A percentile compares a stretch with the other conserved stretches of the same genome.
Conservation (phyloP, 2,888 invertebrate species). For the Hemithea aestivaria region DNA sequence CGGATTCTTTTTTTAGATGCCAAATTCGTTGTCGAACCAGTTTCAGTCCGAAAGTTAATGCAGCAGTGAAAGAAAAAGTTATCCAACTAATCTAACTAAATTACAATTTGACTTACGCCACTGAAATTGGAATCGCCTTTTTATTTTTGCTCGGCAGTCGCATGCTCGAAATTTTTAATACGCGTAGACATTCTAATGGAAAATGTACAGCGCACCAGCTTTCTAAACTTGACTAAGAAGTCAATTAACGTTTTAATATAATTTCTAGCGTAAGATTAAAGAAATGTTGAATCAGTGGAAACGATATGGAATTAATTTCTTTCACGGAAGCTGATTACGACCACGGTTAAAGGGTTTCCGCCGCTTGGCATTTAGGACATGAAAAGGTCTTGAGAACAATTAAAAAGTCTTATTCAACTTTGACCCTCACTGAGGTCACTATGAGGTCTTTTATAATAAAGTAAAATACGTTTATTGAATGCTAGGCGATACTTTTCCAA, state of each 20-base stretch:
- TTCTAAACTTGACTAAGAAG: constrained; percentile 42
- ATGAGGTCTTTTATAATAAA: no score
- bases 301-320: not conserved
- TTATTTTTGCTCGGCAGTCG: constrained; percentile 34
- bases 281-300: not conserved
- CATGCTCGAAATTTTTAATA: constrained; percentile 48
- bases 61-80: constrained; percentile 36
- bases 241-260: constrained; percentile 23
- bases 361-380: no score
- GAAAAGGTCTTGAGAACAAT: no score
- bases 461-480: no score
- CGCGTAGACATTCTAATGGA: constrained; percentile 48
- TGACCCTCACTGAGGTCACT: no score
- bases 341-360: no score
- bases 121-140: constrained; percentile 37
- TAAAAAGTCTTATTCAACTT: no score
- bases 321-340: not conserved
- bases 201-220: constrained; percentile 41
- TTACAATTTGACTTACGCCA: constrained; percentile 38
- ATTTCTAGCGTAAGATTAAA: constrained; percentile 14
- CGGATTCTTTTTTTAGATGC: constrained; percentile 59
- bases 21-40: constrained; percentile 46
- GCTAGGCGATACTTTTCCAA: no score
- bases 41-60: constrained; percentile 37
- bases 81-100: constrained; percentile 30